A percentile compares a stretch with the other conserved stretches of the same genome.
Conservation (phyloP, 2,797 vertebrate species). For the Rhinichthys osculus region DNA sequence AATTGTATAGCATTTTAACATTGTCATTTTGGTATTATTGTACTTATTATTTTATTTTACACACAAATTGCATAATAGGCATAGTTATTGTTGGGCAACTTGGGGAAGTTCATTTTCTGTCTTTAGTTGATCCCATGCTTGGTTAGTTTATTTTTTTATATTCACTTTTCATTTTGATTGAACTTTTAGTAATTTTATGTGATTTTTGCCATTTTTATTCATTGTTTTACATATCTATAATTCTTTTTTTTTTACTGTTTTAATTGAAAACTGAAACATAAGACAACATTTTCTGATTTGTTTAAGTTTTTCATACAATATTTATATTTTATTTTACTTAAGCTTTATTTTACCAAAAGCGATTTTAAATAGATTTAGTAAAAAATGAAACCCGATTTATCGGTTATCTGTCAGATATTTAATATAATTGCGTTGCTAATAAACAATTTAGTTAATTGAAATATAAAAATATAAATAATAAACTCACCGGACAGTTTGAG, state of each 20-base stretch:
- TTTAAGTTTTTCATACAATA: background rate
- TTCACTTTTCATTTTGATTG: background rate
- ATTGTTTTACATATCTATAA: background rate
- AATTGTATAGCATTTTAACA: background rate
- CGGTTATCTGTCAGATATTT: background rate
- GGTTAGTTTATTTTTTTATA: background rate
- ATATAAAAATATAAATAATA: constrained; percentile 12
- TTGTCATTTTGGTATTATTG: background rate
- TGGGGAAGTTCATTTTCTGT: too few relatives aligned
- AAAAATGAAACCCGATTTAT: background rate
- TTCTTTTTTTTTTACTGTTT: background rate
- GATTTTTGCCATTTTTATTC: background rate
- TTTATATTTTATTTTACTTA: background rate
- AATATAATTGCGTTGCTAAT: background rate
- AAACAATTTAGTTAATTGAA: background rate
- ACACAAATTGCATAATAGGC: too few relatives aligned
- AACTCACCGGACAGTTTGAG: background rate
- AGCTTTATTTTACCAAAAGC: background rate
- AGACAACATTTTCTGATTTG: background rate
- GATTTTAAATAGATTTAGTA: background rate
- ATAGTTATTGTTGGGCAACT: too few relatives aligned
- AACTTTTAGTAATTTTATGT: background rate
- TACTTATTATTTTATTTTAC: too few relatives aligned
- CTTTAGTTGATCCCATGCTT: too few relatives aligned
- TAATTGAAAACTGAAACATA: background rate